Evolutionary conservation across 1,140 invertebrate genomes (phyloP), one percentile per base, ranked within the genome.

Genomic region (Metaphire vulgaris): DNA sequence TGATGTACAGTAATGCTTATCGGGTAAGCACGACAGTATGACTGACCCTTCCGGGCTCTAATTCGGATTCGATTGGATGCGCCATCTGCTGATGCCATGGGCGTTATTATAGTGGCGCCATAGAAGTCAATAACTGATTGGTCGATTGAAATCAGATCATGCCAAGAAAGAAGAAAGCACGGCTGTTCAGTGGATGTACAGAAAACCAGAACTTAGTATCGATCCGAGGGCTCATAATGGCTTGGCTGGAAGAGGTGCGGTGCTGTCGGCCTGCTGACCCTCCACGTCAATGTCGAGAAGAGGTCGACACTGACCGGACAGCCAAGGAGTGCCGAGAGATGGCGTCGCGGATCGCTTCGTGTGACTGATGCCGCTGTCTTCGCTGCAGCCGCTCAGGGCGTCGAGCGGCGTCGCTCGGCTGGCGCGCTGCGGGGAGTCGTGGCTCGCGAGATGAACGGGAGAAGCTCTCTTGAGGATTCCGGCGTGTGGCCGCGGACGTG

Each of bases 271-370:
- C 79, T 81, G 89, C 82, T 91, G 90, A 1, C 89, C 90, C 56
- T 90, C 89, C 64, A 90, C 88, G 15, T 90, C 89, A 78, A 90
- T 87, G 80, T 91, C 90, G 26, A 91, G 82, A 30, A 90, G 78
- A 1, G 88, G 15, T 12, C 32, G 34, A 73, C 28, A 14, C 41
- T 73, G 33, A 26, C 15, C 28, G 33, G 72, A 16, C 26, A 21
- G 56, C 29, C 28, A 21, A 6, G 68, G 33, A 26, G 67, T 41
- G 28, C 67, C 33, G 34, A 70, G 30, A 29, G 75, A 67, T 16
- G 78, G 76, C n/a, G 72, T 69, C 68, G 73, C 34, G 29, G 77
- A 1, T 73, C 41, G 41, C 41, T 12, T 56, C 6, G 21, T 21
- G 21, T 56, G 41, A 56, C 41, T 12, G 41, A 56, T 12, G 41